A percentile compares a stretch with the other conserved stretches of the same genome.
phyloP scores from a whole-genome alignment of 2,113 vertebrate species.

The Podocnemis expansa region DNA sequence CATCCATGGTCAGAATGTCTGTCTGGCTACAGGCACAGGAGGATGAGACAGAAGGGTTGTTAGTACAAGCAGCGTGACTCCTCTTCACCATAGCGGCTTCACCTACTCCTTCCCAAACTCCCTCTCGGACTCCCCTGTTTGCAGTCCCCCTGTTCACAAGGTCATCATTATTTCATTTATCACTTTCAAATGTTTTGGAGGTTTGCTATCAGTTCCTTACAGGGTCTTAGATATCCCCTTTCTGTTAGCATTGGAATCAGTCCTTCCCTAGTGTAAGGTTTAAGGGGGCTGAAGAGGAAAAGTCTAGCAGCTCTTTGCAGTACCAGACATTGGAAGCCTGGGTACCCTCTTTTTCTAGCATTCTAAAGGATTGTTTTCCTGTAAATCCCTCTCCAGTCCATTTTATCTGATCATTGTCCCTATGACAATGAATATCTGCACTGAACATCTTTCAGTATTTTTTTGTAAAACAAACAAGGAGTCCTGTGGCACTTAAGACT shows the following conservation, averaged over 20 bases:
- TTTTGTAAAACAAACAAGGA: too few species aligned
- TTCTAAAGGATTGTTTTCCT: neutral
- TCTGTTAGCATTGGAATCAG: neutral
- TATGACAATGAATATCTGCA: neutral
- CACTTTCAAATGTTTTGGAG: neutral
- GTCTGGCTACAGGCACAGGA: too few species aligned
- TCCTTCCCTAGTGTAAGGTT: neutral
- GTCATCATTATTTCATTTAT: neutral
- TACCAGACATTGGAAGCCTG: neutral
- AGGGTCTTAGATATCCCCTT: neutral
- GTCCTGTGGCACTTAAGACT: too few species aligned
- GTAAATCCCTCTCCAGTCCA: neutral
- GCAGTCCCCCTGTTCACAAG: too few species aligned
- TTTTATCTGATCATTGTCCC: neutral
- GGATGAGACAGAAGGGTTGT: too few species aligned
- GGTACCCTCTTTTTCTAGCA: neutral
- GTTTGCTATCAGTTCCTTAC: neutral
- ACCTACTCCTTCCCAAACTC: too few species aligned
- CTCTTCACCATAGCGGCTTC: too few species aligned
- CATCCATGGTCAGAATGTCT: too few species aligned
- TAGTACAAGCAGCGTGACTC: too few species aligned
- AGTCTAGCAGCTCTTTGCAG: neutral
- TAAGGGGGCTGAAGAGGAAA: neutral
- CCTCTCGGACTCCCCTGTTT: too few species aligned
- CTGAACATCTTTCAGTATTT: neutral